phyloP scores from a whole-genome alignment of 2,888 invertebrate species.

The Arctia plantaginis region DNA sequence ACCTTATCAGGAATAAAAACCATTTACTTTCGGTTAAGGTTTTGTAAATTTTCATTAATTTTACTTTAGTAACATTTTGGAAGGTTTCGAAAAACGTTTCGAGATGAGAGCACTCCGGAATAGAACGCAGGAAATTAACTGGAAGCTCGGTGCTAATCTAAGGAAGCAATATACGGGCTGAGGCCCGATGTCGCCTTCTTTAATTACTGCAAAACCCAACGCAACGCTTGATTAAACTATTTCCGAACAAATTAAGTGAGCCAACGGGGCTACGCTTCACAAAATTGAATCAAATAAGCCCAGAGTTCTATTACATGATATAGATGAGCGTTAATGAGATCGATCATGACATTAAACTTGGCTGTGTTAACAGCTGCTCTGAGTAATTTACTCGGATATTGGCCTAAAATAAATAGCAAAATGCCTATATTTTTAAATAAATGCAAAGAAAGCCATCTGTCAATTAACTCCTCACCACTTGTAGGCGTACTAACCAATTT shows the following conservation, averaged over 20 bases:
- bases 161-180: constrained; percentile 72
- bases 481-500: too few species aligned
- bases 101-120: constrained; percentile 58
- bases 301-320: constrained; percentile 37
- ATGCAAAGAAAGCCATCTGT: background rate
- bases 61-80: constrained; percentile 1
- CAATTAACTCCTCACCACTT: background rate
- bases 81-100: constrained; percentile 57
- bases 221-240: constrained; percentile 71
- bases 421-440: background rate
- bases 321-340: constrained; percentile 21
- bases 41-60: constrained; percentile 10
- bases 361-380: constrained; percentile 26
- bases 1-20: background rate
- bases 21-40: background rate
- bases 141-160: constrained; percentile 72
- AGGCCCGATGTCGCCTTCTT: constrained; percentile 65
- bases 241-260: constrained; percentile 66
- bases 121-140: constrained; percentile 75
- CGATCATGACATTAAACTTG: constrained; percentile 30
- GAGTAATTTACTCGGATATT: background rate
- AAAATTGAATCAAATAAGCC: constrained; percentile 53
- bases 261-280: constrained; percentile 51
- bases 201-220: constrained; percentile 73
- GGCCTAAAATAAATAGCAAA: background rate